Percentiles rank a stretch among this genome's conserved stretches.
Evolutionary conservation across 2,113 vertebrate species (phyloP).

Genomic region (Orcinus orca): DNA sequence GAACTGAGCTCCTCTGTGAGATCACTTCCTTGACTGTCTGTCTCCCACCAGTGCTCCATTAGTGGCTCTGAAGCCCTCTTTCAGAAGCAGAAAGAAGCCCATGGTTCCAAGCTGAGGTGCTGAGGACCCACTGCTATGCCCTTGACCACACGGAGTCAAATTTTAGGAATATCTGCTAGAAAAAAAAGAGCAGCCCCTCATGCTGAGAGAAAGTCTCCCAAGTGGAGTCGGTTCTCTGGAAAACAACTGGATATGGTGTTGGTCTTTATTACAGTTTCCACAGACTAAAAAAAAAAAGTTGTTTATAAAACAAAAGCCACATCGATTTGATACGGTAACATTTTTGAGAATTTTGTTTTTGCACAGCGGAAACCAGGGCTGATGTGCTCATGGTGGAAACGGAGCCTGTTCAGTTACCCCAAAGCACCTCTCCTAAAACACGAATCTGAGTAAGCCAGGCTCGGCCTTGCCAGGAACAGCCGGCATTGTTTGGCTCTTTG

Average conservation of each 20-base stretch:
- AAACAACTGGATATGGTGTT: slow-evolving; percentile 61
- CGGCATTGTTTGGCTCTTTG: slow-evolving; percentile 33
- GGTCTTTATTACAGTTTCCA: slow-evolving; percentile 62
- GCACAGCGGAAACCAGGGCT: slow-evolving; percentile 50
- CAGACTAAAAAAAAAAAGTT: background rate
- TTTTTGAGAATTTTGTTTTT: slow-evolving; percentile 66
- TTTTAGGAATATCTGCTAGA: background rate
- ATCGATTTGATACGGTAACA: slow-evolving; percentile 58
- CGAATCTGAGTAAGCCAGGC: slow-evolving; percentile 43
- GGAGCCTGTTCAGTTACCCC: slow-evolving; percentile 69
- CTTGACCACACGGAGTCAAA: background rate
- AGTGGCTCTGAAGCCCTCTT: background rate
- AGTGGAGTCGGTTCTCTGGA: background rate
- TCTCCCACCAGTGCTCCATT: background rate
- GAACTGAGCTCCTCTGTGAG: background rate
- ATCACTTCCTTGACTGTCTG: background rate
- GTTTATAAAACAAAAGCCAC: slow-evolving; percentile 71
- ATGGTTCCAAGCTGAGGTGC: background rate
- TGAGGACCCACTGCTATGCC: background rate
- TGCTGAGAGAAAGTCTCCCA: slow-evolving; percentile 16
- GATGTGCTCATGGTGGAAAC: slow-evolving; percentile 66
- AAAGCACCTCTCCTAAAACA: slow-evolving; percentile 64
- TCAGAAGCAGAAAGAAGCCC: background rate
- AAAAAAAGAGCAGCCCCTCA: background rate
- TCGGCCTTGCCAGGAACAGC: slow-evolving; percentile 34